phyloP scores from a whole-genome alignment of 2,888 invertebrate genomes.

The Ectobius pallidus region DNA sequence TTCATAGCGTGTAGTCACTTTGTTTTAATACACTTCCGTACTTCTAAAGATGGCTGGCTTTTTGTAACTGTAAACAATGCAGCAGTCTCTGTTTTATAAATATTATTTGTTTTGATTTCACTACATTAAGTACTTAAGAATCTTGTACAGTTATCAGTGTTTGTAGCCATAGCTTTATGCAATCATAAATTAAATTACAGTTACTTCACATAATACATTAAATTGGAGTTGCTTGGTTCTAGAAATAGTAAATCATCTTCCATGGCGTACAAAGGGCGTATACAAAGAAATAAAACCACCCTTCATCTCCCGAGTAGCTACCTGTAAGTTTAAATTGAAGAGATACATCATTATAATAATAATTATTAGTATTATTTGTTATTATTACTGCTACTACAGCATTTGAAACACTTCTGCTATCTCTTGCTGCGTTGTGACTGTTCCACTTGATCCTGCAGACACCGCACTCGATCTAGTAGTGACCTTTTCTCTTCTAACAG shows the following conservation, averaged over 20 bases:
- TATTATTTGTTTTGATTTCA: no score
- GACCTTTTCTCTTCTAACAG: slow-evolving; percentile 76
- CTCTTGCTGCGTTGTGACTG: slow-evolving; percentile 45
- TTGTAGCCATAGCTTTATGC: no score
- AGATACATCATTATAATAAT: no score
- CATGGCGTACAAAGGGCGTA: background rate
- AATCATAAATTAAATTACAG: no score
- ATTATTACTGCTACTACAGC: slow-evolving; percentile 35
- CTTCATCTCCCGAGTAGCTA: background rate
- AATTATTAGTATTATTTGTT: background rate
- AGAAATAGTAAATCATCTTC: background rate
- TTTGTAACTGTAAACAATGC: no score
- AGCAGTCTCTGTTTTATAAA: no score
- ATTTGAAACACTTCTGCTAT: slow-evolving; percentile 44
- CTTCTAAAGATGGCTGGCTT: no score
- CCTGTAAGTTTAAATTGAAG: background rate
- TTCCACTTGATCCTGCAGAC: slow-evolving; percentile 64
- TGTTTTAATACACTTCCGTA: no score
- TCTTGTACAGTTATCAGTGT: no score
- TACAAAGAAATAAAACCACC: background rate
- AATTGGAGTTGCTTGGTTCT: slow-evolving; percentile 1
- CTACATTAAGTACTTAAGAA: no score
- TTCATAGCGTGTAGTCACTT: no score
- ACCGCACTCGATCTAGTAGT: slow-evolving; percentile 71
- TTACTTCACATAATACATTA: no score